Evolutionary conservation across 2,113 vertebrate genomes (phyloP), one percentile per base, ranked within the genome.

Genomic region (Pterophyllum scalare): DNA sequence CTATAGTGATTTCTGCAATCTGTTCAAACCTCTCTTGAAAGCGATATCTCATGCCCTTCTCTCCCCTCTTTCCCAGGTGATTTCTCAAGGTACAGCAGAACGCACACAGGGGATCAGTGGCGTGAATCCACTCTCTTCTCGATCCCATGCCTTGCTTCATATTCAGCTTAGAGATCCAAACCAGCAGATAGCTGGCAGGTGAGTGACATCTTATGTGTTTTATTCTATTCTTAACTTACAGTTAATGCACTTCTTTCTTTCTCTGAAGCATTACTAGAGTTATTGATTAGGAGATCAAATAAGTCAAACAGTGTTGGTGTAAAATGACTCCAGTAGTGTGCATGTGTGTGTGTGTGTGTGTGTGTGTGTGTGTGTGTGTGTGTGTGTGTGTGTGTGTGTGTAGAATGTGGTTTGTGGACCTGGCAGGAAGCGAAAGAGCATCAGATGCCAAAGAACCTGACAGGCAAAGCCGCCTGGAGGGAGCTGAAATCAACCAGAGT

Each of bases 401-500:
- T 33, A 99, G 98, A 92, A 97, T 99, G 92, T 98, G 97, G 75
- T 99, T 98, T 90, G 96, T 99, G 92, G 98, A 99, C 90, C 94
- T 99, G 94, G 98, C 98, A 88, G 98, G 98, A 86, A 99, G 98
- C 77, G 98, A 99, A 93, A 96, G 97, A 81, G 98, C 98, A 52
- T 96, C 97, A 82, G 97, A 99, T 91, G 95, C 97, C 88, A 97
- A 92, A 91, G 96, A 97, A 65, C 93, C 96, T 1, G 94, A 97
- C 89, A 96, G 94, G 86, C 97, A 96, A 91, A 97, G 96, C 57
- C 97, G 97, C 86, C 96, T 97, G 94, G 98, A 98, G 93, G 97
- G 96, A 85, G 97, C 97, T 59, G 97, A 98, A 94, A 99, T 98
- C 94, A 99, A 99, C 89, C 97, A 98, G 94, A 99, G 98, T 92